phyloP scores from a whole-genome alignment of 1,140 invertebrate species.

The Triops longicaudatus region DNA sequence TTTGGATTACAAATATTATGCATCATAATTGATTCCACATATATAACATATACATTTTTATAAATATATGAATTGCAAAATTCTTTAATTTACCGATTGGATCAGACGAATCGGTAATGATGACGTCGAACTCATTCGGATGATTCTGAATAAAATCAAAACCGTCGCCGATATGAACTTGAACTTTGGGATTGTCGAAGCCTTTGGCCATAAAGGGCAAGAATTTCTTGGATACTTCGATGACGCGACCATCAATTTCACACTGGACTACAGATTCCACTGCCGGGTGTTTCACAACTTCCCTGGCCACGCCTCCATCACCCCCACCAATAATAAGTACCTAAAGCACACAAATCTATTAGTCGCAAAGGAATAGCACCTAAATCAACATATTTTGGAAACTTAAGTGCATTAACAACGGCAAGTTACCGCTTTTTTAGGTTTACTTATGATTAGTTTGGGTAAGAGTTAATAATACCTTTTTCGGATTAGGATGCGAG shows the following conservation, averaged over 20 bases:
- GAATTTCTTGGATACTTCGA: slow-evolving; percentile 84
- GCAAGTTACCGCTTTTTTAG: too few relatives aligned
- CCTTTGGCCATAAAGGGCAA: slow-evolving; percentile 83
- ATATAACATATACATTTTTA: too few relatives aligned
- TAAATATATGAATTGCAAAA: background rate
- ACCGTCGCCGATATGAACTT: slow-evolving; percentile 80
- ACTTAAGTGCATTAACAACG: too few relatives aligned
- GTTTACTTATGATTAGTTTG: too few relatives aligned
- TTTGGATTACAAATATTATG: background rate
- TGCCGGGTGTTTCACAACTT: slow-evolving; percentile 83
- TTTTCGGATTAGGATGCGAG: slow-evolving; percentile 80
- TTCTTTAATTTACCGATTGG: slow-evolving; percentile 64
- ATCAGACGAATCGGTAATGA: slow-evolving; percentile 97
- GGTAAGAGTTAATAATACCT: slow-evolving; percentile 49
- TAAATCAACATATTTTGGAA: slow-evolving; percentile 19
- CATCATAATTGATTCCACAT: too few relatives aligned
- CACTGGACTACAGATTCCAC: slow-evolving; percentile 84
- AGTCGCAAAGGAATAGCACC: too few relatives aligned
- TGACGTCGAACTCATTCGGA: slow-evolving; percentile 82
- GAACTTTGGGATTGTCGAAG: slow-evolving; percentile 73
- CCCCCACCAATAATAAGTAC: slow-evolving; percentile 95
- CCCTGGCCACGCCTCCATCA: slow-evolving; percentile 90
- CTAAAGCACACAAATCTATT: too few relatives aligned
- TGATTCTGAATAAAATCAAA: slow-evolving; percentile 89
- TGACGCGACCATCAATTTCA: slow-evolving; percentile 87